A percentile compares a stretch with the other conserved stretches of the same genome.
These are phyloP conservation scores for Agriopis leucophaearia DNA, from an alignment of 2,888 invertebrate species.

Conservation along the genomic window DNA sequence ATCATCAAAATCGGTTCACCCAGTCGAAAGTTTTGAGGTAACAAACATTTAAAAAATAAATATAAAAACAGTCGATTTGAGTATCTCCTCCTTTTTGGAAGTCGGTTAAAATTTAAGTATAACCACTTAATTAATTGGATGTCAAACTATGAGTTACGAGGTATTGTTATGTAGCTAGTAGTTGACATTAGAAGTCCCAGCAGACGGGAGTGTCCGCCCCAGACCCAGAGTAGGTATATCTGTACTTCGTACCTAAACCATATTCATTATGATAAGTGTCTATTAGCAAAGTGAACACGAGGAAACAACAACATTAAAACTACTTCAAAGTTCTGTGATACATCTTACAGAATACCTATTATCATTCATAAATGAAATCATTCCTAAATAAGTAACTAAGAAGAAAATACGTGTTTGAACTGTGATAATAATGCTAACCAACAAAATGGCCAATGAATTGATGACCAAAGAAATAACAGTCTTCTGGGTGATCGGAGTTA, in stretches of 20 bases:
- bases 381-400: neutral
- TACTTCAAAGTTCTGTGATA: neutral
- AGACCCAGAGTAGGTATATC: neutral
- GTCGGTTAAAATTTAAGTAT: too few species aligned
- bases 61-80: too few species aligned
- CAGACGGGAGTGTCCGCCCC: neutral
- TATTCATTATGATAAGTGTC: too few species aligned
- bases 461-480: conserved; percentile 1
- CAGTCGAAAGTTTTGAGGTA: too few species aligned
- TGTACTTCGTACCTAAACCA: neutral
- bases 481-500: conserved; percentile 4
- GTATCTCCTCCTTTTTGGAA: too few species aligned
- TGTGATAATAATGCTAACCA: neutral
- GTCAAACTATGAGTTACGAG: neutral
- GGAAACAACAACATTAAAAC: neutral
- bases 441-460: neutral
- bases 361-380: neutral
- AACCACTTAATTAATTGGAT: too few species aligned
- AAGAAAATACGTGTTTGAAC: neutral
- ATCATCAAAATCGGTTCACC: too few species aligned
- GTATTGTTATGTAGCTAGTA: neutral
- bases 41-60: too few species aligned
- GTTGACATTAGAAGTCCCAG: neutral
- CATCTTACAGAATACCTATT: neutral
- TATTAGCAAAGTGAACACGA: neutral